Base-by-base conservation (phyloP, 2,888 invertebrate genomes). In the Hesperia comma region DNA sequence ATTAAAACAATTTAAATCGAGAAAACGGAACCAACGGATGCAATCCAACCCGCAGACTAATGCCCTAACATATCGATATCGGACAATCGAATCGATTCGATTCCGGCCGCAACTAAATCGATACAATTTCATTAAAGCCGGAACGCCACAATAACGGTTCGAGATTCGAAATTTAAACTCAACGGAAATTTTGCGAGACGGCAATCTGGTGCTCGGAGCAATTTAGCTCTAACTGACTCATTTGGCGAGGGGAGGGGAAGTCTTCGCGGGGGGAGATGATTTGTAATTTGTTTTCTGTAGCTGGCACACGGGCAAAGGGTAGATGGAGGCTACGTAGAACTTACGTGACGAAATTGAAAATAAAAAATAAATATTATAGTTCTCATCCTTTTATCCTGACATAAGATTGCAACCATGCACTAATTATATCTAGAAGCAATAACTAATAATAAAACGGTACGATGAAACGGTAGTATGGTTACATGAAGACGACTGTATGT, bases 221-320 rank as follows among this genome's bases (percentile, higher is more conserved):
- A 92, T 92, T 92, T 90, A 83, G 83, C 79, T 82, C 84, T 90
- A 90, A 92, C 90, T 88, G 91, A 92, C 86, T 90, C 91, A 90
- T 91, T 90, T 90, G 88, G 85, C 78, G 79, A 49, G 49, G 33
- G 72, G 75, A 72, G 74, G 76, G 76, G 80, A 74, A 81, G 84
- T 86, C 86, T 86, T 86, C 77, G 81, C 78, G 82, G 77, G 78
- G 77, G 82, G 79, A 87, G 91, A 90, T 92, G 91, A 92, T 92
- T 92, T 90, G 90, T 88, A 92, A 92, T 92, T 92, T 92, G 92
- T 92, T 92, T 91, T 92, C 90, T 90, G 82, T 81, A 81, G 83
- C 46, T 69, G 68, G 86, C 77, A 41, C 66, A 71, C 67, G 76
- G 54, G 63, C 43, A 26, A 15, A 55, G 41, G 6, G 73, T 6